Evolutionary conservation across 2,888 invertebrate genomes (phyloP).

Genomic region (Liodrosophila aerea): DNA sequence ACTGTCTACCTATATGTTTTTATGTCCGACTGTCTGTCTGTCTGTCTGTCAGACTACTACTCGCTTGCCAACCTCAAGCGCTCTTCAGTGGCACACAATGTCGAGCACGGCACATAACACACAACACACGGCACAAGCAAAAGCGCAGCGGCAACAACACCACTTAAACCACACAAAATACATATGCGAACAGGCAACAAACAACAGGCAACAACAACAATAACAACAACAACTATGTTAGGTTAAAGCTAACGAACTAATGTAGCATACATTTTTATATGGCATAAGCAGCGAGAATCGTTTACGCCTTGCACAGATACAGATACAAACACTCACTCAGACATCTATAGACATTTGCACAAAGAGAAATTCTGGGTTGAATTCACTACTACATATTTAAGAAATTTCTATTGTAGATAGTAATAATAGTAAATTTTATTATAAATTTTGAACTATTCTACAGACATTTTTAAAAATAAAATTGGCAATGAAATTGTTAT

Average conservation of each 20-base stretch:
- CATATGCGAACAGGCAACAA: conserved; percentile 13
- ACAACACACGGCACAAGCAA: conserved; percentile 55
- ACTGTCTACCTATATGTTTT: not conserved
- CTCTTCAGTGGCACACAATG: conserved; percentile 61
- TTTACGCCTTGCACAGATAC: conserved; percentile 56
- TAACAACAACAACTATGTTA: conserved; percentile 19
- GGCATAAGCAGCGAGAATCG: conserved; percentile 65
- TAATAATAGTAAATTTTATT: too few species aligned
- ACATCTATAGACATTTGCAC: conserved; percentile 18
- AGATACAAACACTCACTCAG: conserved; percentile 13
- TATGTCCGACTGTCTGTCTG: conserved; percentile 4
- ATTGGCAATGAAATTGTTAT: too few species aligned
- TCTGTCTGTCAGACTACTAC: conserved; percentile 13
- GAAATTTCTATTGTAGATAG: too few species aligned
- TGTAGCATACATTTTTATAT: conserved; percentile 74
- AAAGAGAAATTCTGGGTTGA: too few species aligned
- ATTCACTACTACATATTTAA: too few species aligned
- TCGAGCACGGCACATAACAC: too few species aligned
- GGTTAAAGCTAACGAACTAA: conserved; percentile 71
- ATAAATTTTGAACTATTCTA: too few species aligned
- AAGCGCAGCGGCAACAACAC: conserved; percentile 57
- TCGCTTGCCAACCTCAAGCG: conserved; percentile 64
- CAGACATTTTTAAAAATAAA: too few species aligned
- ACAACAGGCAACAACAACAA: conserved; percentile 26
- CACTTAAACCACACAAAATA: conserved; percentile 42